A percentile compares a stretch with the other conserved stretches of the same genome.
Evolutionary conservation across 2,888 invertebrate species (phyloP).

Genomic region (Leuctra nigra): DNA sequence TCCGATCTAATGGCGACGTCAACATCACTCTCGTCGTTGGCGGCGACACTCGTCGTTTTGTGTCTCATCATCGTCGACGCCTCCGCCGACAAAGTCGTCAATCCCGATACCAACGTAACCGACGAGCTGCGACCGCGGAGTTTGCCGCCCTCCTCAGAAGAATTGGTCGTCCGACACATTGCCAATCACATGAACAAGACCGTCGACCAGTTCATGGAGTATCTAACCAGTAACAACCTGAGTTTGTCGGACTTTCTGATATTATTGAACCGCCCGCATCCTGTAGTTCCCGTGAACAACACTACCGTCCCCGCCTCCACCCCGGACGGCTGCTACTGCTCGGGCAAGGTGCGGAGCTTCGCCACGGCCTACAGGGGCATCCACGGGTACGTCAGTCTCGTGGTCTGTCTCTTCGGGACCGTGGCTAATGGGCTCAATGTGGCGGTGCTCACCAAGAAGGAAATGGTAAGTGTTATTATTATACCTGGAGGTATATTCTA

Average conservation of each 20-base stretch:
- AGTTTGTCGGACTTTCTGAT: too few species aligned
- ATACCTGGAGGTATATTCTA: too few species aligned
- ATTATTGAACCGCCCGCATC: neutral
- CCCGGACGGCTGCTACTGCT: conserved; percentile 42
- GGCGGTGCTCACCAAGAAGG: conserved; percentile 77
- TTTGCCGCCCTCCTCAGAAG: too few species aligned
- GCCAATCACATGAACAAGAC: neutral
- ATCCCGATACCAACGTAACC: too few species aligned
- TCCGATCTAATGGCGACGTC: too few species aligned
- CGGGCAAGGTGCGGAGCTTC: conserved; percentile 52
- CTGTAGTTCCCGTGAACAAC: neutral
- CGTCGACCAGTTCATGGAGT: neutral
- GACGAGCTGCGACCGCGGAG: too few species aligned
- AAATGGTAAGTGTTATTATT: conserved; percentile 56
- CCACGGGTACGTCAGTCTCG: conserved; percentile 79
- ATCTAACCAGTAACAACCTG: neutral
- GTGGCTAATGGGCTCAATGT: conserved; percentile 90
- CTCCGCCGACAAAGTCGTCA: too few species aligned
- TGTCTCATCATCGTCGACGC: too few species aligned
- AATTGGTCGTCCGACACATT: too few species aligned
- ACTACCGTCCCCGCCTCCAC: neutral
- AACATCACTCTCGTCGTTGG: too few species aligned
- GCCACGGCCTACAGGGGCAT: conserved; percentile 59
- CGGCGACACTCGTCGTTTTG: too few species aligned
- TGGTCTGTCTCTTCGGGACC: conserved; percentile 85